Percentiles rank a stretch among this genome's conserved stretches.
Conservation (phyloP, 2,797 vertebrate species). For the Syncerus caffer region DNA sequence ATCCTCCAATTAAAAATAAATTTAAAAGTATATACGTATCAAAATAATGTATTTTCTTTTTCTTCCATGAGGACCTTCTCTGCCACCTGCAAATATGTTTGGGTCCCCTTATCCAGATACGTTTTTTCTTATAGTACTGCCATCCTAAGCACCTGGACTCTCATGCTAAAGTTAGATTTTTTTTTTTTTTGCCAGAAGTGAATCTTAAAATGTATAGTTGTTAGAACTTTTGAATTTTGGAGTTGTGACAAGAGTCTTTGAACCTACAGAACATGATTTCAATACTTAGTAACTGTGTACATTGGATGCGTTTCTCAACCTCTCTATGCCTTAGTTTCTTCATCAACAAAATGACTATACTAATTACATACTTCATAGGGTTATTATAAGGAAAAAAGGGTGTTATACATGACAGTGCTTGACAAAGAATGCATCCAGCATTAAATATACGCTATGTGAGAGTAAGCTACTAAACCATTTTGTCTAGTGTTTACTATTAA, state of each 20-base stretch:
- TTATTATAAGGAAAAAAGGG: neutral
- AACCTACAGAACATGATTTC: neutral
- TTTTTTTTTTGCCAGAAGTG: neutral
- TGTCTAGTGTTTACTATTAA: neutral
- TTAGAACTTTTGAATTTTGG: neutral
- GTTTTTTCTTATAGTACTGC: neutral
- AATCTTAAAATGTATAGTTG: neutral
- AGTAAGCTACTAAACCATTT: neutral
- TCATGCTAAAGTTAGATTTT: neutral
- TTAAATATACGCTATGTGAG: neutral
- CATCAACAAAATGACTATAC: neutral
- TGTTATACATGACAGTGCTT: neutral
- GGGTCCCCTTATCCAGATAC: neutral
- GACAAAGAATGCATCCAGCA: neutral
- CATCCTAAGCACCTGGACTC: neutral
- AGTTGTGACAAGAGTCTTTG: neutral
- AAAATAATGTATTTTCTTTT: neutral
- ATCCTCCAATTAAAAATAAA: neutral
- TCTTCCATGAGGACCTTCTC: neutral
- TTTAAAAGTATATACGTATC: neutral
- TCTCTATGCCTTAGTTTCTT: neutral
- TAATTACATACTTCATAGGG: neutral
- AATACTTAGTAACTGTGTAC: neutral
- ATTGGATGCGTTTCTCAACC: neutral
- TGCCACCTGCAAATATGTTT: neutral